phyloP scores from a whole-genome alignment of 2,797 vertebrate genomes.

The Poecilia gillii region DNA sequence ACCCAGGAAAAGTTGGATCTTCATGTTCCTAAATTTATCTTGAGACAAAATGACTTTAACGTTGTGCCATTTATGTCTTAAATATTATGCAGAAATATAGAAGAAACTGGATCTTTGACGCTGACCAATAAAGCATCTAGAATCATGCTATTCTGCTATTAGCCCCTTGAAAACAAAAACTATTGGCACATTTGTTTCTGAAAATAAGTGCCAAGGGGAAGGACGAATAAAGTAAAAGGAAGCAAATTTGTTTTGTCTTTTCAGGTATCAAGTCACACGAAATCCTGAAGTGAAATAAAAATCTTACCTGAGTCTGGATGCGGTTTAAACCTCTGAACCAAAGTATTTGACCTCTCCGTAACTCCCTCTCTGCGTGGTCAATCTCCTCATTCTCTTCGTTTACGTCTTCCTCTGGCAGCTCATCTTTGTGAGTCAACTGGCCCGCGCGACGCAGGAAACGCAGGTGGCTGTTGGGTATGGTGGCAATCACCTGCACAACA shows the following conservation, averaged over 20 bases:
- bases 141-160: not conserved
- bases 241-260: not conserved
- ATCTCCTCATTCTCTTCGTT: slow-evolving; percentile 98
- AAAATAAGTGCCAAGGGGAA: not conserved
- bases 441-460: slow-evolving; percentile 94
- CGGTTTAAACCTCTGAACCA: slow-evolving; percentile 99
- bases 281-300: slow-evolving; percentile 10
- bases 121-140: not conserved
- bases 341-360: slow-evolving; percentile 96
- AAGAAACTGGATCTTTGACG: not conserved
- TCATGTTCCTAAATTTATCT: slow-evolving; percentile 61
- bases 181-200: not conserved
- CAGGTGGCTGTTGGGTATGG: slow-evolving; percentile 92
- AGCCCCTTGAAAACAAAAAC: not conserved
- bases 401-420: slow-evolving; percentile 90
- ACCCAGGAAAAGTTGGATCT: slow-evolving; percentile 28
- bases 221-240: not conserved
- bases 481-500: slow-evolving; percentile 87
- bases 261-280: slow-evolving; percentile 2
- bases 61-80: slow-evolving; percentile 16
- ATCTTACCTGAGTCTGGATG: slow-evolving; percentile 97
- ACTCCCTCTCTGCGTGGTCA: slow-evolving; percentile 95
- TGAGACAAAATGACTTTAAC: slow-evolving; percentile 56
- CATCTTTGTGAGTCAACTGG: slow-evolving; percentile 91
- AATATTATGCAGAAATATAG: slow-evolving; percentile 3